phyloP scores from a whole-genome alignment of 2,113 vertebrate genomes.

The Eptesicus fuscus region DNA sequence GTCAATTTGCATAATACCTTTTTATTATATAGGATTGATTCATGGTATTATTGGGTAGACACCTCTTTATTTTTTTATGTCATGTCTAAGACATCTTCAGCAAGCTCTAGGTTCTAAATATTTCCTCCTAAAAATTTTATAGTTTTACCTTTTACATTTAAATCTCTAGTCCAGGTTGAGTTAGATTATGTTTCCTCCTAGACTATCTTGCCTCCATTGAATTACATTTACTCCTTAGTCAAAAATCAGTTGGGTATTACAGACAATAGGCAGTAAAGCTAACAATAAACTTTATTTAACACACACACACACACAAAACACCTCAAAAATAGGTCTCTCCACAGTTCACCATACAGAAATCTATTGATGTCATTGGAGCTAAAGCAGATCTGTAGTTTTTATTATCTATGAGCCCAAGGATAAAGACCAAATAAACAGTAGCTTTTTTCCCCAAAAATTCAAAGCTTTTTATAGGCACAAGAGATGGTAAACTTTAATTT shows the following conservation, averaged over 20 bases:
- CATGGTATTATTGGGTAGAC: too few relatives aligned
- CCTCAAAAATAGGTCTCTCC: background rate
- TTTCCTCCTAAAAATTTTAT: background rate
- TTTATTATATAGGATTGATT: too few relatives aligned
- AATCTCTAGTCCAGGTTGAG: background rate
- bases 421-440: background rate
- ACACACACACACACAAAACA: too few relatives aligned
- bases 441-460: background rate
- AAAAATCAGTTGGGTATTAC: background rate
- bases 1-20: too few relatives aligned
- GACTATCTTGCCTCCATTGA: background rate
- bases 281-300: too few relatives aligned
- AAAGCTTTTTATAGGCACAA: background rate
- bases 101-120: background rate
- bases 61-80: background rate
- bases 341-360: background rate
- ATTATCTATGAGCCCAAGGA: background rate
- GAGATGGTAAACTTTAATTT: background rate
- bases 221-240: background rate
- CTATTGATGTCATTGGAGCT: background rate
- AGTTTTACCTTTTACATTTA: background rate
- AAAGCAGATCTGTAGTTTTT: background rate
- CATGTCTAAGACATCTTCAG: background rate
- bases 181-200: background rate
- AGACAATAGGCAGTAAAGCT: too few relatives aligned